Base-by-base conservation (phyloP, 2,113 vertebrate genomes). In the Zingel zingel region DNA sequence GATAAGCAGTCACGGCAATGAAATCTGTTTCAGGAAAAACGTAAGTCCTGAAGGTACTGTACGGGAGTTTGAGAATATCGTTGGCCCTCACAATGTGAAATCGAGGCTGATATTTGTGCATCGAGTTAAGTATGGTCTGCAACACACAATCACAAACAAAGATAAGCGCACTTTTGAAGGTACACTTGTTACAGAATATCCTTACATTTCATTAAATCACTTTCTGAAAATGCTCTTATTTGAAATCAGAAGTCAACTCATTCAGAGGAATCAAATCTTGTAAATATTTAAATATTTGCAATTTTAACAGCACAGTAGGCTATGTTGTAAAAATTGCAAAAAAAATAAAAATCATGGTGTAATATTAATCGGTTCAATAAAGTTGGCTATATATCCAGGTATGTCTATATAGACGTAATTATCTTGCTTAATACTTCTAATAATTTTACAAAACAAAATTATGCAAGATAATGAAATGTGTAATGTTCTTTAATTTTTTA, bases 31-130 rank as follows among this genome's bases (percentile, higher is more conserved):
- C 98, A 0, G 98, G 98, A 86, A 99, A 99, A 77, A 99, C 97
- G 71, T 99, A 99, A 1, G 98, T 99, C 87, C 98, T 96, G 95
- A 99, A 99, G 70, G 98, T 99, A 83, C 98, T 99, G 71, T 99
- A 99, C 4, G 98, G 98, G 9, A 99, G 96, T 92, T 99, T 99
- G 88, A 99, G 95, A 67, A 99, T 98, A 86, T 99, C 98, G 90
- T 99, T 99, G 90, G 98, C 98, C 88, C 98, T 94, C 69, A 99
- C 98, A 25, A 99, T 98, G 94, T 99, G 98, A 93, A 99, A 99
- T 12, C 98, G 95, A 57, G 98, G 98, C 89, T 99, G 98, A 93
- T 99, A 99, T 94, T 99, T 99, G 94, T 99, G 98, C 98, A 99
- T 99, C 76, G 98, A 99, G 92, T 99, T 99, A 58, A 99, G 88